Conservation (phyloP, 2,888 invertebrate species). For the Zaprionus obscuricornis region DNA sequence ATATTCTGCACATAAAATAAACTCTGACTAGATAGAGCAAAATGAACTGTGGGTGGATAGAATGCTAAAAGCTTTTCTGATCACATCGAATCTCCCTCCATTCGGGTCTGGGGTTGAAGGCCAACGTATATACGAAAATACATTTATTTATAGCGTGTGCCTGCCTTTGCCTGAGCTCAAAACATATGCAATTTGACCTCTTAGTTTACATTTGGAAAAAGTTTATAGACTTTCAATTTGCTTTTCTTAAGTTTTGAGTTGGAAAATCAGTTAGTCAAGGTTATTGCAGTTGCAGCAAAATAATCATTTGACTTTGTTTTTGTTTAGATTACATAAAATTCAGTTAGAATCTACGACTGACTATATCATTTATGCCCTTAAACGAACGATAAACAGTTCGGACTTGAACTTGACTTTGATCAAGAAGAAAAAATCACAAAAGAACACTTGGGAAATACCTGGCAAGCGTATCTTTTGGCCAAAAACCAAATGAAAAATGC, state of each 20-base stretch:
- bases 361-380: conserved; percentile 49
- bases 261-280: conserved; percentile 32
- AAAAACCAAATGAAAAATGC: conserved; percentile 48
- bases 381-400: conserved; percentile 34
- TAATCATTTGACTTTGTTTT: conserved; percentile 63
- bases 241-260: background rate
- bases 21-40: background rate
- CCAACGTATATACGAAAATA: background rate
- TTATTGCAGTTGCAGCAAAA: conserved; percentile 48
- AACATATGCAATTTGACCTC: conserved; percentile 12
- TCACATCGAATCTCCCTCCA: background rate
- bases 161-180: conserved; percentile 28
- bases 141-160: conserved; percentile 25
- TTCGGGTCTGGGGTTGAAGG: conserved; percentile 8
- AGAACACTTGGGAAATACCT: conserved; percentile 66
- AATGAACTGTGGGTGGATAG: conserved; percentile 10
- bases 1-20: conserved; percentile 12
- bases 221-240: conserved; percentile 1
- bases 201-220: background rate
- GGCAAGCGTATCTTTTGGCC: conserved; percentile 65
- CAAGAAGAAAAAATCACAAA: conserved; percentile 23
- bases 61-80: conserved; percentile 2
- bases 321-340: conserved; percentile 56
- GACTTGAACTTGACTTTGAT: conserved; percentile 71
- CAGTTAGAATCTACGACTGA: conserved; percentile 1